Evolutionary conservation across 2,888 invertebrate genomes (phyloP), one percentile per base, ranked within the genome.

Genomic region (Acrobasis consociella): DNA sequence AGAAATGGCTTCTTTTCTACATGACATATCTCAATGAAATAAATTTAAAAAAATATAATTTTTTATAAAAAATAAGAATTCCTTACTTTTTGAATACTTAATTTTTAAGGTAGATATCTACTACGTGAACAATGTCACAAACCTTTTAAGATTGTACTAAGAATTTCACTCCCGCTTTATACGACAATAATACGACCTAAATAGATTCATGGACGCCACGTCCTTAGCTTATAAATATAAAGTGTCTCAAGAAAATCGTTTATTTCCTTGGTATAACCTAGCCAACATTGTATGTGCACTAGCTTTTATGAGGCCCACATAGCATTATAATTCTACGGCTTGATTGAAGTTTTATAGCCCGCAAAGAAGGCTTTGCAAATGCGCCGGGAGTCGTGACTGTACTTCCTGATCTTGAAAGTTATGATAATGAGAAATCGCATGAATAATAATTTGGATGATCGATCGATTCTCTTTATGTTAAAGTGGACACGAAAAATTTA

Each of bases 281-380:
- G 64, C 49, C 49, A 31, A 63, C 50, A 84, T 82, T 69, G 81
- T 80, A 79, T 80, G 77, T 83, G 77, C 83, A 85, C 83, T 77
- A 80, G 78, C 78, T 83, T 85, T 82, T 83, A 84, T 81, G 77
- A 72, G 69, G 46, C 77, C 68, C 66, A 69, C 69, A 64, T 70
- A 77, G 85, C 84, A 87, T 90, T 87, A 80, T 82, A 87, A 91
- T 89, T 85, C 85, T 80, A 84, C 86, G 90, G 89, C 81, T 78
- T 83, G 77, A 88, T 88, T 89, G 89, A 90, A 87, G 84, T 90
- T 91, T 90, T 89, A 91, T 84, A 83, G 85, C 82, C 75, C 83
- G 83, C 87, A 80, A 83, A 83, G 86, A 85, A 86, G 87, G 89
- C 86, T 89, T 89, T 78, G 86, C 86, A 79, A 86, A 86, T 87